Evolutionary conservation across 2,888 invertebrate species (phyloP).

Genomic region (Hartigia nigra): DNA sequence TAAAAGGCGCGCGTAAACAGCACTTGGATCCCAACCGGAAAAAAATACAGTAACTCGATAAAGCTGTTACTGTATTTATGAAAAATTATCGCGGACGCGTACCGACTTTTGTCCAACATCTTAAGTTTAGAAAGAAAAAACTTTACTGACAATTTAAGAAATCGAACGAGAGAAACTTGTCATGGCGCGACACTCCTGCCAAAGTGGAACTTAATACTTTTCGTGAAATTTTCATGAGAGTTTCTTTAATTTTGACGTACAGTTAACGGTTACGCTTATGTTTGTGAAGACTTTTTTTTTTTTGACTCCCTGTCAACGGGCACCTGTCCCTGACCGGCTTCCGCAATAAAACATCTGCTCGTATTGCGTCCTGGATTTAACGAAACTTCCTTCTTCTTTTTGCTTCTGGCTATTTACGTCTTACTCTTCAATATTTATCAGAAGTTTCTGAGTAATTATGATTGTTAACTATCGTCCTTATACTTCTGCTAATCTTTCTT

Average conservation of each 20-base stretch:
- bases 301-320: constrained; percentile 11
- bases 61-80: background rate
- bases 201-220: background rate
- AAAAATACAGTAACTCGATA: background rate
- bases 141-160: background rate
- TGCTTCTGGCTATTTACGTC: background rate
- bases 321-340: constrained; percentile 24
- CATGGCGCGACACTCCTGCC: background rate
- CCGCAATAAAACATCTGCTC: constrained; percentile 27
- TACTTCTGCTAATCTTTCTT: background rate
- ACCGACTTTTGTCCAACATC: background rate
- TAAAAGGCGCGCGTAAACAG: background rate
- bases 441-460: background rate
- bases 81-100: background rate
- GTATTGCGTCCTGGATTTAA: constrained; percentile 2
- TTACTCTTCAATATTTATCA: background rate
- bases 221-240: background rate
- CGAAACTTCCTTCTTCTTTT: background rate
- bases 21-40: background rate
- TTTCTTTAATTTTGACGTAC: constrained; percentile 14
- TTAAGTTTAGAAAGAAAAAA: background rate
- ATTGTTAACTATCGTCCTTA: background rate
- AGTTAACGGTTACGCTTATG: background rate
- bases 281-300: constrained; percentile 16
- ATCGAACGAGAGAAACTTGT: background rate